Conservation (phyloP, 2,113 vertebrate genomes). For the Protobothrops flavoviridis region DNA sequence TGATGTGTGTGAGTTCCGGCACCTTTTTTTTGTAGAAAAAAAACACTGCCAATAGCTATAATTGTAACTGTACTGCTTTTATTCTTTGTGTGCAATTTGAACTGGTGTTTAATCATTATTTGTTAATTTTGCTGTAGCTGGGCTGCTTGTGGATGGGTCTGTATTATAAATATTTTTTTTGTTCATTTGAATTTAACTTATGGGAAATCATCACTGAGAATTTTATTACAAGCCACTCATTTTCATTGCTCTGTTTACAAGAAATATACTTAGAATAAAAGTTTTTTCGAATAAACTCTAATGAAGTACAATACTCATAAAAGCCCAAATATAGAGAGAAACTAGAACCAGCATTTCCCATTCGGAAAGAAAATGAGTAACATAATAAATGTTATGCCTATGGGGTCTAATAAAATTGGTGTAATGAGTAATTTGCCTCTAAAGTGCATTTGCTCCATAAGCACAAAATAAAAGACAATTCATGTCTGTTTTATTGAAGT, state of each 20-base stretch:
- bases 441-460: slow-evolving; percentile 34
- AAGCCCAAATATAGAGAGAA: not conserved
- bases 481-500: slow-evolving; percentile 15
- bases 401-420: slow-evolving; percentile 29
- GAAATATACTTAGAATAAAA: not conserved
- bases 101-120: not conserved
- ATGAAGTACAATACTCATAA: not conserved
- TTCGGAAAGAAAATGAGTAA: slow-evolving; percentile 41
- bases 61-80: not conserved
- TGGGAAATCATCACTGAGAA: not conserved
- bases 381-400: slow-evolving; percentile 27
- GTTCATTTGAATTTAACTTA: not conserved
- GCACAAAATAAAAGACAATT: slow-evolving; percentile 27
- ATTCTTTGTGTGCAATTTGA: not conserved
- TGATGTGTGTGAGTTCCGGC: too few species aligned
- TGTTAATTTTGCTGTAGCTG: not conserved
- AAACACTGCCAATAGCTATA: not conserved
- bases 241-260: slow-evolving; percentile 8
- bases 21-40: too few species aligned
- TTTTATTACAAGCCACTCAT: not conserved
- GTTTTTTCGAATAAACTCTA: slow-evolving; percentile 24
- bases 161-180: not conserved
- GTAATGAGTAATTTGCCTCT: slow-evolving; percentile 39
- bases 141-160: not conserved
- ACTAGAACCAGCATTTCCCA: slow-evolving; percentile 32